Base-by-base conservation (phyloP, 2,888 invertebrate genomes). In the Idaea aversata region DNA sequence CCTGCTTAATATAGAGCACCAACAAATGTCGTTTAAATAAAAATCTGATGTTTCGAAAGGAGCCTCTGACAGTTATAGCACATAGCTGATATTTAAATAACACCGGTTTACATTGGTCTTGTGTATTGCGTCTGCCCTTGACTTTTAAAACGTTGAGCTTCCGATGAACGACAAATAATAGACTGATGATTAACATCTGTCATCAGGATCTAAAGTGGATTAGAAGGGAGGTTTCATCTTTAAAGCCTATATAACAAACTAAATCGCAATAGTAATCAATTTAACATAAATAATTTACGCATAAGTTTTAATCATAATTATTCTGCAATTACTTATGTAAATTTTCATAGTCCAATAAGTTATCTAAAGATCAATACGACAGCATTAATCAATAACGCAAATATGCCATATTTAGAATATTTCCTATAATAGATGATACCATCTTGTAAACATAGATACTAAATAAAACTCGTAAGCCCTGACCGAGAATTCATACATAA, bases 101-200 rank as follows among this genome's bases (percentile, higher is more conserved):
- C 92, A 93, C 91, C 83, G 88, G 92, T 93, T 93, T 86, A 90
- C 92, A 93, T 93, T 93, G 92, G 90, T 91, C 88, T 88, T 85
- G 82, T 85, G 84, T 85, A 82, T 75, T 81, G 76, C 72, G 74
- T 15, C 63, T 77, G 88, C 75, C 92, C 92, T 92, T 93, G 92
- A 91, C 88, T 88, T 93, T 93, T 92, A 89, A 83, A 78, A 83
- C 84, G 79, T 82, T 84, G 82, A 64, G 90, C 91, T 91, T 92
- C 92, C 90, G 89, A 91, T 86, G 88, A 77, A 75, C 82, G 88
- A 88, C 85, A 86, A 67, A 81, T 84, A 80, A 80, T 82, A 81
- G 79, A 77, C 72, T 78, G 74, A 75, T 80, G 81, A 78, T 47
- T 47, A 47, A 47, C 6, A 47, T 47, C 47, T 47, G 47, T 47